phyloP scores from a whole-genome alignment of 53 echinoderm and acorn worm species.

The Mesocentrotus franciscanus region DNA sequence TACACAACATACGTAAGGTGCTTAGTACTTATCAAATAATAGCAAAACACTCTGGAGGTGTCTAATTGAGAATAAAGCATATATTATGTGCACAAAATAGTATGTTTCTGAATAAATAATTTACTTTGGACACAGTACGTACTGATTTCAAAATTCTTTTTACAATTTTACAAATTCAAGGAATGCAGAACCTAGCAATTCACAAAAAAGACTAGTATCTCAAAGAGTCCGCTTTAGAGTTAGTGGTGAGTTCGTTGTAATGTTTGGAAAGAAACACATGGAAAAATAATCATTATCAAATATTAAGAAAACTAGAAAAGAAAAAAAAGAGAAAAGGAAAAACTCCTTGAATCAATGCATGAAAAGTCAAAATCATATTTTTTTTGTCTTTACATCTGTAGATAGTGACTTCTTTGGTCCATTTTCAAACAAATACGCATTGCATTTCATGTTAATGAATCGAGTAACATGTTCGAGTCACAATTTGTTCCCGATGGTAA shows the following conservation, averaged over 20 bases:
- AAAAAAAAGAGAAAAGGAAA: conserved; percentile 39
- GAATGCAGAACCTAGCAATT: conserved; percentile 66
- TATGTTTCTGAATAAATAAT: conserved; percentile 61
- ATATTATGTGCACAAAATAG: conserved; percentile 64
- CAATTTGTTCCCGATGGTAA: conserved; percentile 30
- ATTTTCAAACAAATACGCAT: conserved; percentile 65
- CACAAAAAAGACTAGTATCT: conserved; percentile 59
- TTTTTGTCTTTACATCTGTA: neutral
- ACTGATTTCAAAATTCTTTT: conserved; percentile 62
- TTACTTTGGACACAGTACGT: conserved; percentile 66
- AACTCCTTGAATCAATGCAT: conserved; percentile 45
- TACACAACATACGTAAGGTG: conserved; percentile 29
- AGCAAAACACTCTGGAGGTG: conserved; percentile 34
- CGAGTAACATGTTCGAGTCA: conserved; percentile 7
- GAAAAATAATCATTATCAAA: conserved; percentile 53
- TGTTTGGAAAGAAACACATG: conserved; percentile 52
- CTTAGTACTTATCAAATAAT: conserved; percentile 60
- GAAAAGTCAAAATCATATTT: conserved; percentile 22
- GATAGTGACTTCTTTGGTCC: conserved; percentile 66
- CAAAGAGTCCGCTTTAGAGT: neutral
- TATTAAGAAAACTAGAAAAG: conserved; percentile 31
- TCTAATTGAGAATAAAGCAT: conserved; percentile 60
- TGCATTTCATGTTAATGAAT: conserved; percentile 61
- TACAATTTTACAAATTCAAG: conserved; percentile 60
- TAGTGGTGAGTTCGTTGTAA: conserved; percentile 61